Evolutionary conservation across 2,113 vertebrate species (phyloP).

Genomic region (Pseudorectes ferrugineus): DNA sequence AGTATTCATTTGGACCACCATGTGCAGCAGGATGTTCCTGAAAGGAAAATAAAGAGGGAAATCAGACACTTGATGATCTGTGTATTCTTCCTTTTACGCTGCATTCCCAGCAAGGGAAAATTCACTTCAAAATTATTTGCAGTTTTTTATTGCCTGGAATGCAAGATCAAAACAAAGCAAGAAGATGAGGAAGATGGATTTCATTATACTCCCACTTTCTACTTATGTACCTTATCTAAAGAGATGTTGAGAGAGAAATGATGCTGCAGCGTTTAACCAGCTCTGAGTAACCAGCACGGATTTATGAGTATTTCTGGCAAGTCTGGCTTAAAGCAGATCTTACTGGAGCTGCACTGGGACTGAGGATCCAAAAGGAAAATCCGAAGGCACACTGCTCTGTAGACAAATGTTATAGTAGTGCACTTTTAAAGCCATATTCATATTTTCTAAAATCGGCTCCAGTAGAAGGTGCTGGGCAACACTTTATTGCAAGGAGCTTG

Average conservation of each 20-base stretch:
- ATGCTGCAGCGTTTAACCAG: not conserved
- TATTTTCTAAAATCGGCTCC: not conserved
- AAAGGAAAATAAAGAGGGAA: not conserved
- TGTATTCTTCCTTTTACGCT: not conserved
- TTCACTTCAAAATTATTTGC: not conserved
- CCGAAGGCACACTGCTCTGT: not conserved
- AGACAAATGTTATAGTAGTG: not conserved
- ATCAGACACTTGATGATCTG: not conserved
- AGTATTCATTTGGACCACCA: not conserved
- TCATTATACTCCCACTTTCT: not conserved
- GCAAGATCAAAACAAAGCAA: conserved; percentile 6
- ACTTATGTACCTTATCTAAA: not conserved
- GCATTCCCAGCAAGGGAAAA: not conserved
- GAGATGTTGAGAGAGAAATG: not conserved
- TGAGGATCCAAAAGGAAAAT: not conserved
- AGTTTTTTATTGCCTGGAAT: not conserved
- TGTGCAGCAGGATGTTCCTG: not conserved
- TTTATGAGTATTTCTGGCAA: not conserved
- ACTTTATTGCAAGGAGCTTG: not conserved
- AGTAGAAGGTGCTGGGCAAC: not conserved
- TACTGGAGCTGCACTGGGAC: not conserved
- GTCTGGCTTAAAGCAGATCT: not conserved
- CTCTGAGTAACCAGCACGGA: not conserved
- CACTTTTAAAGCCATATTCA: not conserved
- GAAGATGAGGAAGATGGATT: not conserved